Conservation (phyloP, 1,140 invertebrate genomes). For the Argopecten irradians region DNA sequence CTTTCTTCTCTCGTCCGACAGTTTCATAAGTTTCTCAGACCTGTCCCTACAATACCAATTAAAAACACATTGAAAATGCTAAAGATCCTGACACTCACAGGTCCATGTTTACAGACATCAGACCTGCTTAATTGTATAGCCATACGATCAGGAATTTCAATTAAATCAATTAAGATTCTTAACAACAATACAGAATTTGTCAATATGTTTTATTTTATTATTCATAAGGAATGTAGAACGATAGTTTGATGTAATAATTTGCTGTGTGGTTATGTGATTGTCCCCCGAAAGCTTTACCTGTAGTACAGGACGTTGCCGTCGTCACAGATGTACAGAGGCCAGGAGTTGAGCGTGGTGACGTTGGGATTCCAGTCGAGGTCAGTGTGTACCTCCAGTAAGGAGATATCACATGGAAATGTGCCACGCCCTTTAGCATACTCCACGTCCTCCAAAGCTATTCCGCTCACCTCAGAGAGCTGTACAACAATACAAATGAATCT, state of each 20-base stretch:
- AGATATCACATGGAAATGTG: constrained; percentile 81
- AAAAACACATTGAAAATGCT: neutral
- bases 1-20: constrained; percentile 81
- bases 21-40: constrained; percentile 80
- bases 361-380: constrained; percentile 81
- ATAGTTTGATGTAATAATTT: neutral
- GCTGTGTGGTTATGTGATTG: constrained; percentile 25
- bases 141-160: no score
- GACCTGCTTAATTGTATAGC: no score
- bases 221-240: no score
- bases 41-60: constrained; percentile 80
- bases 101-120: neutral
- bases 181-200: neutral
- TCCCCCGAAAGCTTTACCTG: no score
- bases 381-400: constrained; percentile 79
- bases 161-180: neutral
- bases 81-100: neutral
- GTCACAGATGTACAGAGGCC: constrained; percentile 79
- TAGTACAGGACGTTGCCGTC: constrained; percentile 82
- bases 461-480: constrained; percentile 81
- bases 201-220: neutral
- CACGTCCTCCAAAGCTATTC: constrained; percentile 82
- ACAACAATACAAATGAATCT: constrained; percentile 47
- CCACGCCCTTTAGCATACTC: constrained; percentile 82
- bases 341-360: constrained; percentile 76